These are phyloP conservation scores for Malurus leucopterus DNA, from an alignment of 2,797 vertebrate species.

Conservation along the genomic window DNA sequence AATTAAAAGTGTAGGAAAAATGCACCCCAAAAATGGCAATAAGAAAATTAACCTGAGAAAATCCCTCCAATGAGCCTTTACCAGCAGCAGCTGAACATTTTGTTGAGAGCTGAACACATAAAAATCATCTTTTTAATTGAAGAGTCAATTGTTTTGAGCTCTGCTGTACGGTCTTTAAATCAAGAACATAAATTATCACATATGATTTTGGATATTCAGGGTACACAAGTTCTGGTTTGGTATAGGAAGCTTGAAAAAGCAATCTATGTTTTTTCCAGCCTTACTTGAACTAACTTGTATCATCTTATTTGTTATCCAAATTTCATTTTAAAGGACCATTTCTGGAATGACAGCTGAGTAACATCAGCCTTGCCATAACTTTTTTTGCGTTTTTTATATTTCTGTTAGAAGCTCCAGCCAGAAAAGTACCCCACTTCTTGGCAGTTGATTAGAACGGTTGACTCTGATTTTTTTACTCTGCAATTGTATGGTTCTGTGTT, in stretches of 20 bases:
- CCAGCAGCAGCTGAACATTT: not conserved
- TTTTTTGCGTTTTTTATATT: slow-evolving; percentile 34
- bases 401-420: slow-evolving; percentile 42
- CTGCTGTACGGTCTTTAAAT: not conserved
- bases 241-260: not conserved
- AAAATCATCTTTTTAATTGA: not conserved
- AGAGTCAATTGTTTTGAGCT: not conserved
- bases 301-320: not conserved
- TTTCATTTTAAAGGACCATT: not conserved
- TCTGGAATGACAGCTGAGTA: not conserved
- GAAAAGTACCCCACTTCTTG: slow-evolving; percentile 51
- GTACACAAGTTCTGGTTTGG: not conserved
- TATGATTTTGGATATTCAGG: not conserved
- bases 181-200: not conserved
- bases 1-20: no score
- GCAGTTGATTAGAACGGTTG: slow-evolving; percentile 52
- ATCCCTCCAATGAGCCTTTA: not conserved
- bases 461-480: slow-evolving; percentile 51
- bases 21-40: no score
- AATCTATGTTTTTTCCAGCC: not conserved
- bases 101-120: not conserved
- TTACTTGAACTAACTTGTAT: not conserved
- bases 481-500: slow-evolving; percentile 50
- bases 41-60: not conserved
- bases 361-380: slow-evolving; percentile 5